Evolutionary conservation across 2,888 invertebrate genomes (phyloP), one percentile per base, ranked within the genome.

Genomic region (Acrobasis suavella): DNA sequence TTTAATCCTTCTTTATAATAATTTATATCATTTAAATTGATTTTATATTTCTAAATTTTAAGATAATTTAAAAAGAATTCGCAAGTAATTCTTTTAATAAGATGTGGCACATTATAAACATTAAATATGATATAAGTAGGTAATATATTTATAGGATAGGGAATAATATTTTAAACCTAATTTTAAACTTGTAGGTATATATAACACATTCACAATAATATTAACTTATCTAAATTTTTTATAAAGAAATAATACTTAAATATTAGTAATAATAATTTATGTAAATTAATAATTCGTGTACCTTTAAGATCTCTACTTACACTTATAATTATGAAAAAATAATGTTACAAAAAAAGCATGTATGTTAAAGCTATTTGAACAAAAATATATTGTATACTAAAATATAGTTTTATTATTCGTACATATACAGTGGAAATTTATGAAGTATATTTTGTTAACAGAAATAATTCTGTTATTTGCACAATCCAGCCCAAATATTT

Each of bases 221-320:
- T 32, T 32, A 60, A 51, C 16, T 49, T 17, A 42, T 49, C 14
- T 17, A 9, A 52, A 50, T 22, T 32, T 50, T 32, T 50, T 16
- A 15, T 46, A 38, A 16, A 38, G 55, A 55, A 54, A 49, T 49
- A 61, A 61, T 61, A 32, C 38, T 60, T 51, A 52, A 60, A 38
- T 14, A 9, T 16, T 50, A 50, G 55, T 50, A 62, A 22, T 22
- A 22, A 22, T 22, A 22, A 62, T 60, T 60, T 59, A 60, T 14
- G 52, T 58, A 63, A 62, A 63, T 37, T 54, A 63, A 62, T 62
- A 65, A 62, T 55, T 55, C 54, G 55, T 55, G 52, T 60, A 62
- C 50, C 50, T 32, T 37, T 50, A 38, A 16, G 8, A 49, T 50
- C 12, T 55, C 37, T 58, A 49, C 22, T 62, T 17, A 55, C 50